Evolutionary conservation across 1,140 invertebrate species (phyloP), one percentile per base, ranked within the genome.

Genomic region (Maniola jurtina): DNA sequence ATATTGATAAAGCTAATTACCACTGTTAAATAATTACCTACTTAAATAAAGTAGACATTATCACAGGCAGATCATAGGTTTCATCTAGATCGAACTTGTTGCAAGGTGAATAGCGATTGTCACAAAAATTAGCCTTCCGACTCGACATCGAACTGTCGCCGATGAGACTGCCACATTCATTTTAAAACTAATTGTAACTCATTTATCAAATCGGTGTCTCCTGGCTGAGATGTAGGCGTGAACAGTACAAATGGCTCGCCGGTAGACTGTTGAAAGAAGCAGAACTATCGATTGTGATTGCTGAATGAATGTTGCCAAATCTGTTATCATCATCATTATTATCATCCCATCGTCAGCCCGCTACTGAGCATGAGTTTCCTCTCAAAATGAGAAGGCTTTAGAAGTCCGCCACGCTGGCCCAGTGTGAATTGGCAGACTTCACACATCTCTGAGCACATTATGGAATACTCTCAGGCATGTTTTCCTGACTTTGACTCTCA

Each of bases 131-230:
- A 52, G 16, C 48, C 48, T 52, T 52, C 14, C 48, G 11, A 55
- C 11, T 10, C 25, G 11, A 11, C 52, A 16, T 34, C 16, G 16
- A 55, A 16, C 16, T 55, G 52, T 55, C 52, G 52, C 34, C 52
- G 33, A 34, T 25, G 52, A n/a, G 52, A 55, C 52, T 55, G 52
- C 9, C 25, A 55, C 52, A 55, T 55, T 55, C 34, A 34, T 55
- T 55, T 55, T 55, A 15, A 55, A 55, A 55, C 52, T 55, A 55
- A 55, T 55, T 55, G 52, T 55, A 55, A 55, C 13, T 55, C 52
- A 55, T 55, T 55, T 10, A 55, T 55, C 52, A 55, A 55, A 55
- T 55, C 52, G 52, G 16, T 55, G 52, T 55, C 52, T 55, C 52
- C 52, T 55, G 52, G 16, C 52, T 55, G 52, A 55, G 52, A 55